A percentile compares a stretch with the other conserved stretches of the same genome.
These are phyloP conservation scores for Calcarius ornatus DNA, from an alignment of 2,113 vertebrate species.

Conservation along the genomic window DNA sequence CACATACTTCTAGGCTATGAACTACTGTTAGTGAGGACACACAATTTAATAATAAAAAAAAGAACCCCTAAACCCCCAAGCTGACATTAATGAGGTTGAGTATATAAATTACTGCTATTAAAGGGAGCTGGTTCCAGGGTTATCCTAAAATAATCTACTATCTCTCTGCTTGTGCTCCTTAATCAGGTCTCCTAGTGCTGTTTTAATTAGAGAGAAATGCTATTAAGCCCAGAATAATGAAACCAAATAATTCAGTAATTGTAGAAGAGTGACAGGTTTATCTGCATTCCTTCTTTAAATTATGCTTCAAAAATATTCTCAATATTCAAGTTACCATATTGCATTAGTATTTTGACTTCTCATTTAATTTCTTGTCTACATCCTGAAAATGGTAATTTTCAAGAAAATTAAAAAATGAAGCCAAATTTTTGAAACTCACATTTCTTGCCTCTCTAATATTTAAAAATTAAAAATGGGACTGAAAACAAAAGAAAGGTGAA, in stretches of 20 bases:
- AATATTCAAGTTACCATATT: not conserved
- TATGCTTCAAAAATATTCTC: not conserved
- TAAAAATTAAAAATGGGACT: not conserved
- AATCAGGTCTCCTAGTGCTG: not conserved
- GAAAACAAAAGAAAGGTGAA: not conserved
- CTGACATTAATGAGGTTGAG: not conserved
- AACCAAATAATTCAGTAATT: not conserved
- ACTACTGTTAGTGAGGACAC: not conserved
- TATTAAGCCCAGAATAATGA: not conserved
- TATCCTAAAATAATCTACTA: not conserved
- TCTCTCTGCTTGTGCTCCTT: not conserved
- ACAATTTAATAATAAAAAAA: not conserved
- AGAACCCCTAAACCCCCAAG: fast-evolving
- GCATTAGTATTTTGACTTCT: not conserved
- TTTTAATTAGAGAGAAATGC: not conserved
- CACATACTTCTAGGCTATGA: not conserved
- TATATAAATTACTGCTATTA: not conserved
- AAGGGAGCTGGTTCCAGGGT: not conserved
- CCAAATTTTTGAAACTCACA: not conserved
- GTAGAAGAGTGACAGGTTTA: not conserved
- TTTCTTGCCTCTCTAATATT: not conserved
- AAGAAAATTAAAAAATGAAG: not conserved
- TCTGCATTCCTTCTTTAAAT: not conserved
- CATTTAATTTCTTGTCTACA: not conserved
- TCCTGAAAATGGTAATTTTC: not conserved